Evolutionary conservation across 35 echinoderm and acorn worm genomes (phyloP).

Genomic region (Heliocidaris tuberculata): DNA sequence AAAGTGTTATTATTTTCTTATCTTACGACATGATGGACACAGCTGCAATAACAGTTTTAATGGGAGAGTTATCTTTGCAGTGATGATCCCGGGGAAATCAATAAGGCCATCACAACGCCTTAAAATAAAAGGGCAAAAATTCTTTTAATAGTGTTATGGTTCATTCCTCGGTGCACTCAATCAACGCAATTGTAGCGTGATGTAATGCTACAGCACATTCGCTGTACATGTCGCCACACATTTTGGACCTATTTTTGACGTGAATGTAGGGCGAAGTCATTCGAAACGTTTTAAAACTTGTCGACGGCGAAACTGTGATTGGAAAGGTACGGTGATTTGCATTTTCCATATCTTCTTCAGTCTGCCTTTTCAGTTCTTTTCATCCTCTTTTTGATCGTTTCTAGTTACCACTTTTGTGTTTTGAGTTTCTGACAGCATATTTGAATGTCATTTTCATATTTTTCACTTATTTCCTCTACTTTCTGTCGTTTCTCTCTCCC

Average conservation of each 20-base stretch:
- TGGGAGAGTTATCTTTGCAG: not conserved
- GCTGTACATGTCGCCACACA: too few species aligned
- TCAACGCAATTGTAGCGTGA: not conserved
- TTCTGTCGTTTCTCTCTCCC: not conserved
- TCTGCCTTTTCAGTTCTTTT: too few species aligned
- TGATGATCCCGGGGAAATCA: not conserved
- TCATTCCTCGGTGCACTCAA: not conserved
- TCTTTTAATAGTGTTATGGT: not conserved
- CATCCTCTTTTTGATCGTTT: too few species aligned
- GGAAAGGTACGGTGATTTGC: too few species aligned
- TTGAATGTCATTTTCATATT: not conserved
- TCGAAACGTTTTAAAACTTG: too few species aligned
- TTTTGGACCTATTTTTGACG: too few species aligned
- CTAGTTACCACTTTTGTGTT: not conserved
- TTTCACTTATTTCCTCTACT: not conserved
- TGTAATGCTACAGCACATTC: not conserved
- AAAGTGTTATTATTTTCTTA: not conserved
- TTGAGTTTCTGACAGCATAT: not conserved
- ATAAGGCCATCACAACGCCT: not conserved
- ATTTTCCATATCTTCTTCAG: too few species aligned
- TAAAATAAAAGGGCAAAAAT: not conserved
- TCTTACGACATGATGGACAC: not conserved
- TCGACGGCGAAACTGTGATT: too few species aligned
- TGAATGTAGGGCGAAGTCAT: too few species aligned
- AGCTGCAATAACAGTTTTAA: not conserved